These are phyloP conservation scores for Montifringilla adamsi DNA, from an alignment of 2,113 vertebrate species.

Conservation along the genomic window DNA sequence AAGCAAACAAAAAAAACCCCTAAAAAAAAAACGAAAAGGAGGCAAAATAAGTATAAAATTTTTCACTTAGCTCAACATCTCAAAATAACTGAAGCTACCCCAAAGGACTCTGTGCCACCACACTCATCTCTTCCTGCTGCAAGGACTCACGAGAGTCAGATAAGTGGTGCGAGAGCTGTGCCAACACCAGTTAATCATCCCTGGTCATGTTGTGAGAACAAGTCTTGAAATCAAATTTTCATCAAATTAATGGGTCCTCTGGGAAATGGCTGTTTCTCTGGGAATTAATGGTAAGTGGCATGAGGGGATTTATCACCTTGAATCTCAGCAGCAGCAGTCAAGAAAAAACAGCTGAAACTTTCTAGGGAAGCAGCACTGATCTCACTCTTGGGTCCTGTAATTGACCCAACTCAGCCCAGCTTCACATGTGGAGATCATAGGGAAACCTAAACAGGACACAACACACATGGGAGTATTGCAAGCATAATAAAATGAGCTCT, in stretches of 20 bases:
- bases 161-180: background rate
- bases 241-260: background rate
- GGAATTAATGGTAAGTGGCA: background rate
- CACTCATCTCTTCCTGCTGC: background rate
- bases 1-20: background rate
- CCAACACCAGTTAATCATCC: background rate
- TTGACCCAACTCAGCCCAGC: background rate
- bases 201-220: background rate
- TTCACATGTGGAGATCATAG: background rate
- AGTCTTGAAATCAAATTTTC: background rate
- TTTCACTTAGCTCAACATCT: background rate
- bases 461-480: background rate
- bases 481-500: background rate
- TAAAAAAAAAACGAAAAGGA: too few species aligned
- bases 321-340: background rate
- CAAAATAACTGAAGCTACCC: background rate
- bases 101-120: fast-evolving
- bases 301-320: background rate
- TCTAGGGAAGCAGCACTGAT: background rate
- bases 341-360: background rate
- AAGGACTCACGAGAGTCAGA: background rate
- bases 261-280: background rate
- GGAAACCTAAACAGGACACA: background rate
- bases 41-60: background rate
- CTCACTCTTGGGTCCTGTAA: background rate